phyloP scores from a whole-genome alignment of 2,113 vertebrate species.

The Pelobates fuscus region DNA sequence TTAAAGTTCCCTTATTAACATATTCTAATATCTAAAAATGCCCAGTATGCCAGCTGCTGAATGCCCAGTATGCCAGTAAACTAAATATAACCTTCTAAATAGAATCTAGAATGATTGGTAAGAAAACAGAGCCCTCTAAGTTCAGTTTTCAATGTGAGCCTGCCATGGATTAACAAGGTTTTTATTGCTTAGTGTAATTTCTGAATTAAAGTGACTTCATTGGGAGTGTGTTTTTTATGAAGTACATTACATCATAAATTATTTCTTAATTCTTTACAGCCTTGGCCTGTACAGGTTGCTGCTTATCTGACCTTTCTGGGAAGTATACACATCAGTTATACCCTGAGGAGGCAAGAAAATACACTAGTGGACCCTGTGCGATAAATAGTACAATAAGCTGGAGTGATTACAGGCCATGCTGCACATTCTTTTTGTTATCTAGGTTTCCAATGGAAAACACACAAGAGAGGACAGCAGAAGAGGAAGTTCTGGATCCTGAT shows the following conservation, averaged over 20 bases:
- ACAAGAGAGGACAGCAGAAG: constrained; percentile 62
- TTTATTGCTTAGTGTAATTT: constrained; percentile 54
- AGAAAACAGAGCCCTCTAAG: constrained; percentile 27
- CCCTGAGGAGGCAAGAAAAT: constrained; percentile 64
- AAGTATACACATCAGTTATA: constrained; percentile 60
- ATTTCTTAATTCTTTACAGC: constrained; percentile 58
- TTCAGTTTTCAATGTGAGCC: constrained; percentile 41
- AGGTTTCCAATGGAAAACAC: constrained; percentile 85
- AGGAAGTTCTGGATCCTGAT: constrained; percentile 64
- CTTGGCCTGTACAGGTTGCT: constrained; percentile 53
- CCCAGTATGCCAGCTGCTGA: too few relatives aligned
- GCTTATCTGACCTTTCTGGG: constrained; percentile 69
- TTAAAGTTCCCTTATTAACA: too few relatives aligned
- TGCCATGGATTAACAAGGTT: constrained; percentile 54
- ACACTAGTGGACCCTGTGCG: constrained; percentile 59
- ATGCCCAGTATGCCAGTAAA: too few relatives aligned
- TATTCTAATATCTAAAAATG: too few relatives aligned
- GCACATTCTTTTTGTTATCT: constrained; percentile 79
- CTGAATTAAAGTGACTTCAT: constrained; percentile 54
- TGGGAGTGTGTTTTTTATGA: constrained; percentile 28
- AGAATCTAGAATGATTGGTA: constrained; percentile 20
- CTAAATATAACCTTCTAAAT: constrained; percentile 1
- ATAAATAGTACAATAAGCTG: constrained; percentile 85
- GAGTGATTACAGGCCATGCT: constrained; percentile 68
- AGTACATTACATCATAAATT: constrained; percentile 61